A percentile compares a stretch with the other conserved stretches of the same genome.
Conservation (phyloP, 2,113 vertebrate species). For the Chaenogobius annularis region DNA sequence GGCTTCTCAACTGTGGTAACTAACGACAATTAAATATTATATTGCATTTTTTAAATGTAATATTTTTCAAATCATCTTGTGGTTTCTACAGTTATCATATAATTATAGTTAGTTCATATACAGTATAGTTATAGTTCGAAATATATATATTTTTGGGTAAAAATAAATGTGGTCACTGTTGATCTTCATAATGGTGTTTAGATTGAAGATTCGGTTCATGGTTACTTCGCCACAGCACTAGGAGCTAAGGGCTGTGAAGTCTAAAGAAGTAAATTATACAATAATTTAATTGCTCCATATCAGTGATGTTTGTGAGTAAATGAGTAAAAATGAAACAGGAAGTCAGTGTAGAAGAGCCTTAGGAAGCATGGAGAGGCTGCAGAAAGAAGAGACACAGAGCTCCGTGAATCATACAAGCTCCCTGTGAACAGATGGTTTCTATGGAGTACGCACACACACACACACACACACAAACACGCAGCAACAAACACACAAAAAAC, state of each 20-base stretch:
- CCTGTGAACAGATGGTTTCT: conserved; percentile 73
- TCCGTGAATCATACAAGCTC: conserved; percentile 68
- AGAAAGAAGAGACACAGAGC: conserved; percentile 53
- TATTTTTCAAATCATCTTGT: too few species aligned
- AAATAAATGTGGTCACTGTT: too few species aligned
- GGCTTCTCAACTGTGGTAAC: too few species aligned
- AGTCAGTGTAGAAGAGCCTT: conserved; percentile 9
- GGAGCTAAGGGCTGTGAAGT: background rate
- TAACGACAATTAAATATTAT: too few species aligned
- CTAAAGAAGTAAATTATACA: background rate
- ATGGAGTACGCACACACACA: conserved; percentile 34
- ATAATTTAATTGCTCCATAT: background rate
- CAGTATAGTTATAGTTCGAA: too few species aligned
- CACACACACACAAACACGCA: background rate
- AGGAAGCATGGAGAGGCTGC: conserved; percentile 32
- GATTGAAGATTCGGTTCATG: too few species aligned
- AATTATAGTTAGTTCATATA: too few species aligned
- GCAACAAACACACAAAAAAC: conserved; percentile 9
- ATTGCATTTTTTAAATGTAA: too few species aligned
- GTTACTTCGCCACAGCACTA: too few species aligned
- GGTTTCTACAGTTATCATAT: too few species aligned
- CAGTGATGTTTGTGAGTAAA: conserved; percentile 28
- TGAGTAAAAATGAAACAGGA: conserved; percentile 41
- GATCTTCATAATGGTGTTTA: too few species aligned
- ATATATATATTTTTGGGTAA: too few species aligned